Evolutionary conservation across 2,113 vertebrate species (phyloP).

Genomic region (Athene cunicularia): DNA sequence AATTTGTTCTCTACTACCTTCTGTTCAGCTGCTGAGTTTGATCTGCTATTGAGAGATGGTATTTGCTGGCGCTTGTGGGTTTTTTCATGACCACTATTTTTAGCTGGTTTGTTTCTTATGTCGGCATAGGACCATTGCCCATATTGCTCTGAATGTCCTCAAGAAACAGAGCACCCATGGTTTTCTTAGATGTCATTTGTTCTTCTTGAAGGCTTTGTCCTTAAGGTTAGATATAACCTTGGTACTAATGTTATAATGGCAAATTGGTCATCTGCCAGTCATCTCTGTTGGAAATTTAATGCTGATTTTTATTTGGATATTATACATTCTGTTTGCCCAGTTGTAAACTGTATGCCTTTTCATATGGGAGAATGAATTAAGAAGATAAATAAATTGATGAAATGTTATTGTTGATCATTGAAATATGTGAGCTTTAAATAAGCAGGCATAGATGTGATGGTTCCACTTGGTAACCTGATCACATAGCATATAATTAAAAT

Average conservation of each 20-base stretch:
- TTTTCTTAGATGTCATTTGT: not conserved
- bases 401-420: not conserved
- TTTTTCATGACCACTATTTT: not conserved
- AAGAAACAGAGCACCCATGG: not conserved
- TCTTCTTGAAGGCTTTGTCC: not conserved
- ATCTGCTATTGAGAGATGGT: not conserved
- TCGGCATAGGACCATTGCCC: not conserved
- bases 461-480: not conserved
- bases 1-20: not conserved
- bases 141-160: not conserved
- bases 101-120: not conserved
- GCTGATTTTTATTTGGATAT: not conserved
- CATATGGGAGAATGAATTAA: not conserved
- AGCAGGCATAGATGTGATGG: not conserved
- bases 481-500: not conserved
- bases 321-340: not conserved
- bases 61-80: not conserved
- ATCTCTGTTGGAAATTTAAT: not conserved
- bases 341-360: not conserved
- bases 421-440: not conserved
- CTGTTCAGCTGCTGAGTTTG: constrained; percentile 12
- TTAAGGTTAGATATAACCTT: not conserved
- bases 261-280: not conserved
- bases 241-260: not conserved
- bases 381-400: not conserved